These are phyloP conservation scores for Mastomys natalensis DNA, from an alignment of 2,113 vertebrate genomes.

Conservation along the genomic window DNA sequence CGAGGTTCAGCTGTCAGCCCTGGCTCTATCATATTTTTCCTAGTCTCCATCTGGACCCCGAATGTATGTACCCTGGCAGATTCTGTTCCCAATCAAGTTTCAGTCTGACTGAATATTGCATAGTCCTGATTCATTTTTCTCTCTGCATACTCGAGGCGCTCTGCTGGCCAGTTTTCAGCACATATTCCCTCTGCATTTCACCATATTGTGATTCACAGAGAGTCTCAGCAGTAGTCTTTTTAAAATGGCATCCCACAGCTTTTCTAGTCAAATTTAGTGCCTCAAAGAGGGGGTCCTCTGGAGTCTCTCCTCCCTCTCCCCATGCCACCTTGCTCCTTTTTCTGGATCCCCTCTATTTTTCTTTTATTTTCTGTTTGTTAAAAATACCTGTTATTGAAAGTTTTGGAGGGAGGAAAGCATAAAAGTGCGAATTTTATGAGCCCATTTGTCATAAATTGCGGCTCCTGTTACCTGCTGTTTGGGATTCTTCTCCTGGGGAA, in stretches of 20 bases:
- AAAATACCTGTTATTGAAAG: not conserved
- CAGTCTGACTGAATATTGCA: not conserved
- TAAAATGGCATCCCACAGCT: not conserved
- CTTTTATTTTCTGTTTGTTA: not conserved
- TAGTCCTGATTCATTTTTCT: not conserved
- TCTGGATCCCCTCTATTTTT: not conserved
- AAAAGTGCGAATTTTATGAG: not conserved
- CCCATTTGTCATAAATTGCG: not conserved
- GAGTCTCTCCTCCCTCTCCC: not conserved
- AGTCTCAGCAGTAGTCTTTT: not conserved
- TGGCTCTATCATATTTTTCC: not conserved
- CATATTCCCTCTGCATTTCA: not conserved
- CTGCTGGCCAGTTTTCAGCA: not conserved
- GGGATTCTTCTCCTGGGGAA: not conserved
- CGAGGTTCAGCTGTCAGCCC: not conserved
- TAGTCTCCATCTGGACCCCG: not conserved
- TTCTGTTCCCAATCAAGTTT: not conserved
- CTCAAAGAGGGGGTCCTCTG: too few species aligned
- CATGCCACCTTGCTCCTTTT: not conserved
- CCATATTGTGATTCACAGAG: not conserved
- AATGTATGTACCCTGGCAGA: not conserved
- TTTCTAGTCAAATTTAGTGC: not conserved
- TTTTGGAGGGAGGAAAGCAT: too few species aligned
- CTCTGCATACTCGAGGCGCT: not conserved
- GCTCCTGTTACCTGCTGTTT: not conserved